Conservation (phyloP, 2,888 invertebrate species). For the Norana najaformis region DNA sequence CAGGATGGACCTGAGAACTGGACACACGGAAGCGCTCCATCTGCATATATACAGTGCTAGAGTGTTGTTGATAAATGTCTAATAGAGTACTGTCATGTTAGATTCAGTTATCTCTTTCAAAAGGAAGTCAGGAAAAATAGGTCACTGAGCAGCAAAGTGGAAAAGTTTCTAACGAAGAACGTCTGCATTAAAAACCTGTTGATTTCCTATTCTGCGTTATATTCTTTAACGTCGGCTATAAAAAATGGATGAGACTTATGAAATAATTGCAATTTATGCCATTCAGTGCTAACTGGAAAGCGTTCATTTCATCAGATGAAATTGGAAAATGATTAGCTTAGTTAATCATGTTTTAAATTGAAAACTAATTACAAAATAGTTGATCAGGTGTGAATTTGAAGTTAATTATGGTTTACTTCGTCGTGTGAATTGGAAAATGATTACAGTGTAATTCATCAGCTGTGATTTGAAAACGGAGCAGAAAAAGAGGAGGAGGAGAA, state of each 20-base stretch:
- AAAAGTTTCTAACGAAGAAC: neutral
- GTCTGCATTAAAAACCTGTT: neutral
- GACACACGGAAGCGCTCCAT: too few relatives aligned
- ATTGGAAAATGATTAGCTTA: too few relatives aligned
- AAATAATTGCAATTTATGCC: neutral
- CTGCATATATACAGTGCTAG: too few relatives aligned
- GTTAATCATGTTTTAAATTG: neutral
- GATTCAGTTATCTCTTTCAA: neutral
- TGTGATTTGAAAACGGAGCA: neutral
- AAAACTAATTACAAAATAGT: neutral
- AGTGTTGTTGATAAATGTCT: too few relatives aligned
- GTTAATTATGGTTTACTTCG: too few relatives aligned
- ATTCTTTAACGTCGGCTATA: neutral
- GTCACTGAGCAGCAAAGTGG: neutral
- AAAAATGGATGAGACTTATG: neutral
- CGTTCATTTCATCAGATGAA: too few relatives aligned
- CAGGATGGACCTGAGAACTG: too few relatives aligned
- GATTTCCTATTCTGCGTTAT: neutral
- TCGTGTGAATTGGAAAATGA: too few relatives aligned
- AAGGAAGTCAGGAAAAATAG: neutral
- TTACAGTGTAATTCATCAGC: too few relatives aligned
- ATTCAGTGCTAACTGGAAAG: too few relatives aligned
- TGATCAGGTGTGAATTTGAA: neutral
- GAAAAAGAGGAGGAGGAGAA: neutral
- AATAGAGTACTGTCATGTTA: too few relatives aligned